These are phyloP conservation scores for Rattus norvegicus DNA, from an alignment of 2,113 vertebrate species.

Conservation along the genomic window DNA sequence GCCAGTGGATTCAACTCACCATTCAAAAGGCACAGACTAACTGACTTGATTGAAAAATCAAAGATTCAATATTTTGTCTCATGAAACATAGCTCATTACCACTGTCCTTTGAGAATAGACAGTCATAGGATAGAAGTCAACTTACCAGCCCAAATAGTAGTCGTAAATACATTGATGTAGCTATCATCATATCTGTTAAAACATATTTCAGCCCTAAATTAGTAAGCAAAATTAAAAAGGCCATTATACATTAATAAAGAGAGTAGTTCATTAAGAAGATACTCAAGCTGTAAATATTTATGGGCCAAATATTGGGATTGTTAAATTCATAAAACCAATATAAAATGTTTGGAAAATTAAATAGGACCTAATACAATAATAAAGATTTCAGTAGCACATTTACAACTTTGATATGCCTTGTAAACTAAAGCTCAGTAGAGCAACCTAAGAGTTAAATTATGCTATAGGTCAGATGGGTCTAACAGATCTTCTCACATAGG, in stretches of 20 bases:
- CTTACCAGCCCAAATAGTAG: not conserved
- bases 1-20: not conserved
- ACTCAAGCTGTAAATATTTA: not conserved
- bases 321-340: not conserved
- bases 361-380: not conserved
- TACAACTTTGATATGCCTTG: not conserved
- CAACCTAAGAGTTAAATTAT: not conserved
- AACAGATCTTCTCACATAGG: not conserved
- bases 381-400: not conserved
- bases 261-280: not conserved
- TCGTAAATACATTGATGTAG: not conserved
- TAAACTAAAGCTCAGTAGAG: not conserved
- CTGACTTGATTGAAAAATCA: not conserved
- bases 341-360: not conserved
- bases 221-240: not conserved
- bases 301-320: not conserved
- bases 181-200: not conserved
- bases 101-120: not conserved
- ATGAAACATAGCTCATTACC: not conserved
- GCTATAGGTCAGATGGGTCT: not conserved
- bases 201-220: not conserved
- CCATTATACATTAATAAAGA: not conserved
- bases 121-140: not conserved
- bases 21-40: not conserved
- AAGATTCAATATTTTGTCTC: not conserved